Conservation (phyloP, 2,888 invertebrate genomes). For the Thumatha senex region DNA sequence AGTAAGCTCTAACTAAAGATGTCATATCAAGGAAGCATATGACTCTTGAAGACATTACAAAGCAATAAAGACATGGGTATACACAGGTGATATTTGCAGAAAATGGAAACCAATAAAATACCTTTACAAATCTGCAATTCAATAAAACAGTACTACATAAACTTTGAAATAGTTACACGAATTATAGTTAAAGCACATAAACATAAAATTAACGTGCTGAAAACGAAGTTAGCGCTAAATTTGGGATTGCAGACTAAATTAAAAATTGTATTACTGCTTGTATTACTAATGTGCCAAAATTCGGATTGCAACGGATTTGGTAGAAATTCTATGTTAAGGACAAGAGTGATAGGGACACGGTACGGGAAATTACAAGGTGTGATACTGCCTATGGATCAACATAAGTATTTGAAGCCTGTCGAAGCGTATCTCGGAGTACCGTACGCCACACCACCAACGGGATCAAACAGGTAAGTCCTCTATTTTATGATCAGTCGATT, state of each 20-base stretch:
- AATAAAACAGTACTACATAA: conserved; percentile 69
- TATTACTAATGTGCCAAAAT: conserved; percentile 60
- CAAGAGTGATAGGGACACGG: conserved; percentile 91
- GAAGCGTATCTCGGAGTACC: conserved; percentile 94
- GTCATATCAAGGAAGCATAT: conserved; percentile 41
- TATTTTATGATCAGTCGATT: conserved; percentile 35
- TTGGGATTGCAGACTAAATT: conserved; percentile 49
- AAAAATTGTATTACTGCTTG: conserved; percentile 60
- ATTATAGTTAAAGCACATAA: conserved; percentile 27
- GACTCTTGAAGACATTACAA: conserved; percentile 39
- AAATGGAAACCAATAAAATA: conserved; percentile 75
- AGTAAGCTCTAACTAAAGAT: conserved; percentile 41
- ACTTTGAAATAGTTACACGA: conserved; percentile 36
- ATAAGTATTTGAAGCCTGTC: conserved; percentile 88
- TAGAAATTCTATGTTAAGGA: conserved; percentile 88
- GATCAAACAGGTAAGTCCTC: conserved; percentile 86
- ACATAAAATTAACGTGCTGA: conserved; percentile 30
- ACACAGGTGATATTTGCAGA: conserved; percentile 76
- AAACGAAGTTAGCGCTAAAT: conserved; percentile 40
- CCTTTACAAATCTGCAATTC: conserved; percentile 78
- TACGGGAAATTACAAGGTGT: conserved; percentile 94
- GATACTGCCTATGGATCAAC: conserved; percentile 90
- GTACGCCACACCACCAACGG: conserved; percentile 93
- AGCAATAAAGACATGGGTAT: conserved; percentile 68
- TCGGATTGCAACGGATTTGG: conserved; percentile 69